These are phyloP conservation scores for Mystacides longicornis DNA, from an alignment of 2,888 invertebrate genomes.

Conservation along the genomic window DNA sequence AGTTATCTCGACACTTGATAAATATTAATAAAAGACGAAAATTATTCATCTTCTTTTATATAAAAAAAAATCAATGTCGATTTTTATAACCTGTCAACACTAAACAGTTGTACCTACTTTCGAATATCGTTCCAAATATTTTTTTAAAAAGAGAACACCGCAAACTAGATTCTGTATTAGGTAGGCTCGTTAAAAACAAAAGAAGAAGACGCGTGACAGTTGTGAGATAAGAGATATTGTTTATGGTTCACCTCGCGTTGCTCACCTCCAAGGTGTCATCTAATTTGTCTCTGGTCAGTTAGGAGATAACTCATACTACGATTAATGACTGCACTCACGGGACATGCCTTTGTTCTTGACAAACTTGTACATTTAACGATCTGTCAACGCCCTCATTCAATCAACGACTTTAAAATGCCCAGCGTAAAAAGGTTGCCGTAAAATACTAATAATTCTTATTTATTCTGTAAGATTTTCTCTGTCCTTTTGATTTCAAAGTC, in stretches of 20 bases:
- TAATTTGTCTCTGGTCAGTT: conserved; percentile 6
- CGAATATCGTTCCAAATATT: too few relatives aligned
- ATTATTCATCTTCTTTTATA: too few relatives aligned
- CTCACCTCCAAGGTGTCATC: conserved; percentile 3
- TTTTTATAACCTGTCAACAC: too few relatives aligned
- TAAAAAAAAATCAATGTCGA: too few relatives aligned
- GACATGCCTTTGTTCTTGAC: conserved; percentile 5
- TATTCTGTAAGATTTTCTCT: neutral
- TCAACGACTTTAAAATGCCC: neutral
- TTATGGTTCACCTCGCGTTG: neutral
- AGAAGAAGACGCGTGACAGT: neutral
- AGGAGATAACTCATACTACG: conserved; percentile 1
- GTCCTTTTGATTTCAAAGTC: neutral
- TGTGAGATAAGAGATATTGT: neutral
- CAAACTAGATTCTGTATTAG: too few relatives aligned
- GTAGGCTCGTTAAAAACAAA: too few relatives aligned
- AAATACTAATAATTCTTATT: neutral
- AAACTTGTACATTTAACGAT: neutral
- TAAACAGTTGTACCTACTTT: too few relatives aligned
- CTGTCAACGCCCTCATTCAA: neutral
- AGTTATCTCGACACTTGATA: too few relatives aligned
- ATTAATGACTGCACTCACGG: conserved; percentile 3
- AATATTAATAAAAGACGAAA: too few relatives aligned
- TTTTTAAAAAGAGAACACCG: too few relatives aligned
- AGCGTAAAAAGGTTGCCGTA: neutral